Percentiles rank a stretch among this genome's conserved stretches.
Conservation (phyloP, 1,140 invertebrate species). For the Platyscapa corneri region DNA sequence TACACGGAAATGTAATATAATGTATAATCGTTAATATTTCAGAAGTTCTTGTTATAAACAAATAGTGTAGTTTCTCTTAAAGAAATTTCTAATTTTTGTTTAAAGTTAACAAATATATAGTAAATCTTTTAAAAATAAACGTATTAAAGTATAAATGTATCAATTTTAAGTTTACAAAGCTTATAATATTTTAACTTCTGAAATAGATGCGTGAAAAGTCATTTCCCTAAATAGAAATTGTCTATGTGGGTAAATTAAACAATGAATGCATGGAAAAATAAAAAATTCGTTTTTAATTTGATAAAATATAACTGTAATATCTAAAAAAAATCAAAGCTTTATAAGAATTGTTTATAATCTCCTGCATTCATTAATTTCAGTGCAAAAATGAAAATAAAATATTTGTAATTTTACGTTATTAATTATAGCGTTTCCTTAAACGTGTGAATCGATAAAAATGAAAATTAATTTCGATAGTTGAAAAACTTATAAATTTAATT, state of each 20-base stretch:
- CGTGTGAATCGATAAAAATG: slow-evolving; percentile 31
- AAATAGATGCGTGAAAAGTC: slow-evolving; percentile 25
- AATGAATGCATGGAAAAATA: slow-evolving; percentile 30
- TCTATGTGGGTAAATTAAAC: slow-evolving; percentile 23
- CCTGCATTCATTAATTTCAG: slow-evolving; percentile 28
- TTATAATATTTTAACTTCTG: slow-evolving; percentile 43
- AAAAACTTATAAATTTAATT: slow-evolving; percentile 13
- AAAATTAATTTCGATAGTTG: not conserved
- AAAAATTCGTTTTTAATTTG: not conserved
- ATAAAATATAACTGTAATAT: not conserved
- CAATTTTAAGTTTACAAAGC: slow-evolving; percentile 30
- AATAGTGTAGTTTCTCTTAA: slow-evolving; percentile 16
- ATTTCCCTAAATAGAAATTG: slow-evolving; percentile 21
- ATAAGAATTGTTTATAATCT: slow-evolving; percentile 8
- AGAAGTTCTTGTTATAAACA: slow-evolving; percentile 42
- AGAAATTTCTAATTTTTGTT: slow-evolving; percentile 39
- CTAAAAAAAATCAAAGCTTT: not conserved
- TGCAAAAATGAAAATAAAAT: slow-evolving; percentile 32
- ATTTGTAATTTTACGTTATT: slow-evolving; percentile 43
- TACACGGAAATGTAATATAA: slow-evolving; percentile 41
- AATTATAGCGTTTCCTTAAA: slow-evolving; percentile 33
- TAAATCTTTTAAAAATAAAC: slow-evolving; percentile 29
- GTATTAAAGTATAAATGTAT: slow-evolving; percentile 13
- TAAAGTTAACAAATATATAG: slow-evolving; percentile 36
- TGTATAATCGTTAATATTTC: slow-evolving; percentile 37